These are phyloP conservation scores for Drosophila orosa DNA, from an alignment of 1,140 invertebrate genomes.

Conservation along the genomic window DNA sequence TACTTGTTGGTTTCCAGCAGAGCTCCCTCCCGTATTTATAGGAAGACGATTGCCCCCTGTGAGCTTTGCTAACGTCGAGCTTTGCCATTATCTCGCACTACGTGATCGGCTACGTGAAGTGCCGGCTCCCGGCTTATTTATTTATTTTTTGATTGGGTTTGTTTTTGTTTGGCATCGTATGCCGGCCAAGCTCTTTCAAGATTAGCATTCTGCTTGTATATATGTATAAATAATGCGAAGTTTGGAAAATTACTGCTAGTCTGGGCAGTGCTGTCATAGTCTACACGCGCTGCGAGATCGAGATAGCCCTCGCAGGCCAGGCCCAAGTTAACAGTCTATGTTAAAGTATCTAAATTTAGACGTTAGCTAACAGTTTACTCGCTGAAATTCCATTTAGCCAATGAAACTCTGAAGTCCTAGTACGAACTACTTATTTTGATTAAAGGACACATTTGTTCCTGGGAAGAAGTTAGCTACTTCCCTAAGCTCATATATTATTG, in stretches of 20 bases:
- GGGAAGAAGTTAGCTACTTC: neutral
- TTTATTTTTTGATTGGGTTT: slow-evolving; percentile 32
- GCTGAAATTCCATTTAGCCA: neutral
- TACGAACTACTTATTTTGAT: neutral
- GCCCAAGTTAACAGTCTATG: slow-evolving; percentile 23
- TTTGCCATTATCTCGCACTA: slow-evolving; percentile 26
- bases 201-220: slow-evolving; percentile 26
- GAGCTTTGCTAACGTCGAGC: slow-evolving; percentile 36
- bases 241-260: slow-evolving; percentile 53
- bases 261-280: slow-evolving; percentile 4
- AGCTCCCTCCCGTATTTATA: slow-evolving; percentile 59
- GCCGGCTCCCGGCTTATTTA: slow-evolving; percentile 8
- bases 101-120: slow-evolving; percentile 10
- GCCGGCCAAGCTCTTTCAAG: slow-evolving; percentile 20
- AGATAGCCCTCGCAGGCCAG: slow-evolving; percentile 15
- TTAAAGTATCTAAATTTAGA: slow-evolving; percentile 18
- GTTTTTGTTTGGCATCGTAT: slow-evolving; percentile 35
- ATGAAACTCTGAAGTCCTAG: too few relatives aligned
- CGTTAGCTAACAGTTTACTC: slow-evolving; percentile 17
- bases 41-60: slow-evolving; percentile 4
- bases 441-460: neutral
- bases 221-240: slow-evolving; percentile 31
- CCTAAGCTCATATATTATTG: too few relatives aligned
- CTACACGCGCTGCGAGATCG: slow-evolving; percentile 16
- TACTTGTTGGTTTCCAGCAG: slow-evolving; percentile 19